These are phyloP conservation scores for Tragopan temminckii DNA, from an alignment of 2,797 vertebrate species.

Conservation along the genomic window DNA sequence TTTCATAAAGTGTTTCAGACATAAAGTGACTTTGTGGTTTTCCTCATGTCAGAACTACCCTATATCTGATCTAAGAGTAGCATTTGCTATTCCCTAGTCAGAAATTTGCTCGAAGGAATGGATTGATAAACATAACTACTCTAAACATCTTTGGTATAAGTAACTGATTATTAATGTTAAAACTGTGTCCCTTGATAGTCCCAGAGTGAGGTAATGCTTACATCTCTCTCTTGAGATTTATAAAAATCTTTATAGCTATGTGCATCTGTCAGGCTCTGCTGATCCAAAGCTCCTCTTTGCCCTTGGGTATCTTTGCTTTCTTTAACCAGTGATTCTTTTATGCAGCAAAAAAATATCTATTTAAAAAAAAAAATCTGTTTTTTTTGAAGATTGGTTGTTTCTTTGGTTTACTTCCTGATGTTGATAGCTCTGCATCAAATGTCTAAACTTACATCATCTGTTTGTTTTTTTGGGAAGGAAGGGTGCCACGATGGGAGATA, in stretches of 20 bases:
- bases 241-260: neutral
- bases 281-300: neutral
- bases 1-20: neutral
- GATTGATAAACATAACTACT: neutral
- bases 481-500: neutral
- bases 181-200: neutral
- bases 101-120: neutral
- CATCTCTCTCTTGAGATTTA: neutral
- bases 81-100: neutral
- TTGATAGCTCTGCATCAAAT: neutral
- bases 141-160: neutral
- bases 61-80: neutral
- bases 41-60: neutral
- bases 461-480: neutral
- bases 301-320: neutral
- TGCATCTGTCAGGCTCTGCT: neutral
- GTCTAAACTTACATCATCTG: neutral
- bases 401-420: accelerated
- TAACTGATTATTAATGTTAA: neutral
- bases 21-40: neutral
- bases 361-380: neutral
- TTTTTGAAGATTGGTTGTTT: neutral
- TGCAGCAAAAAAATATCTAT: too few species aligned
- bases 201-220: neutral
- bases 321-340: neutral